Evolutionary conservation across 1,140 invertebrate species (phyloP).

Genomic region (Achroia grisella): DNA sequence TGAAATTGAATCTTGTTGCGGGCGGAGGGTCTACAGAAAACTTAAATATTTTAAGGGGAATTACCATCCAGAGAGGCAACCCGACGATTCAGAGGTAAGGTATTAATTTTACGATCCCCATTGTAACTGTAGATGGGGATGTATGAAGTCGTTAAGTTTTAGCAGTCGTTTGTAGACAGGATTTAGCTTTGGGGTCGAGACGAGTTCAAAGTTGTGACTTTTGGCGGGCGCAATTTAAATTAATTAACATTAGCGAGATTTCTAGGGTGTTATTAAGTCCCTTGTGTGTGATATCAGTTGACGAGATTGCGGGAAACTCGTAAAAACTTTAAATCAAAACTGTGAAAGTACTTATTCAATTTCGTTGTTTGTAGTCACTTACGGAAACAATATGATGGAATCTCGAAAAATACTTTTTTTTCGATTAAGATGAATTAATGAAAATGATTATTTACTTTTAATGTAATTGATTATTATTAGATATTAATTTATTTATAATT

Average conservation of each 20-base stretch:
- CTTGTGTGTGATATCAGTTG: conserved; percentile 16
- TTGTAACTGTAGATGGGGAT: conserved; percentile 45
- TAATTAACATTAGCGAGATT: conserved; percentile 49
- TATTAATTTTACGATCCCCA: conserved; percentile 66
- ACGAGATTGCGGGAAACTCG: conserved; percentile 23
- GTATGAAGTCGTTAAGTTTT: conserved; percentile 64
- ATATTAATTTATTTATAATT: too few species aligned
- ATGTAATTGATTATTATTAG: too few species aligned
- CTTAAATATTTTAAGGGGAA: conserved; percentile 68
- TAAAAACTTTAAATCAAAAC: conserved; percentile 28
- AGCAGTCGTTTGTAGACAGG: conserved; percentile 47
- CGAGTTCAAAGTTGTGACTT: conserved; percentile 18
- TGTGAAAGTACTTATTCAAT: too few species aligned
- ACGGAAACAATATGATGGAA: too few species aligned
- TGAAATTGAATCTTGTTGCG: conserved; percentile 72
- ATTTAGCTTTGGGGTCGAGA: conserved; percentile 30
- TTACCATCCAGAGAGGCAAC: conserved; percentile 52
- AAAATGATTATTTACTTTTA: too few species aligned
- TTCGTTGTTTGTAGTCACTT: too few species aligned
- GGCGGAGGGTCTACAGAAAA: conserved; percentile 59
- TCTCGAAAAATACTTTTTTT: too few species aligned
- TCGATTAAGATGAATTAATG: too few species aligned
- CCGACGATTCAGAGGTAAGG: conserved; percentile 50
- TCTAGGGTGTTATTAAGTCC: conserved; percentile 18
- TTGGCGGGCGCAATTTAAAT: conserved; percentile 29